Evolutionary conservation across 1,140 invertebrate genomes (phyloP), one percentile per base, ranked within the genome.

Genomic region (Macrostomum lignano): DNA sequence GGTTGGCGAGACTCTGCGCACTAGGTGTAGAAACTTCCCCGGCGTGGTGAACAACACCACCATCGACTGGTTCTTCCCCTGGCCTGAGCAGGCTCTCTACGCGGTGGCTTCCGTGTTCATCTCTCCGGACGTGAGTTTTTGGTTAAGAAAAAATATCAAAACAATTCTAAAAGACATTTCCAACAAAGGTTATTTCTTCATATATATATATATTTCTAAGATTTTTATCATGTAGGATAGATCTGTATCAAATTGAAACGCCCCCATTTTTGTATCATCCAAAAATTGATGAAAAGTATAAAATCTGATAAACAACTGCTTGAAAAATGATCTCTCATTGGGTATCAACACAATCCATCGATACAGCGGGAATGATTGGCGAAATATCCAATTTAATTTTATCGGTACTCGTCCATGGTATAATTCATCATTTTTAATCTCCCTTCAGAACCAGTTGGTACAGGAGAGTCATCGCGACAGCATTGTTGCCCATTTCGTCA

Each of bases 51-150:
- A 61, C 45, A 56, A 55, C 44, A 48, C 55, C 14, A 60, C 45
- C 35, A 58, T 60, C 38, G 55, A 60, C 30, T 61, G 57, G 58
- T 59, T 55, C 44, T 55, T 58, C 42, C 52, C 55, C 2, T 61
- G 58, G 58, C 57, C 57, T 35, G 54, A 59, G 40, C 52, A 61
- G 35, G 57, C 46, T 59, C 63, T 22, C 66, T 60, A 70, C 26
- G 72, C 74, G 1, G 76, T 86, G 6, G 76, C 76, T 4, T 70
- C 69, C 31, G 68, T 73, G 3, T 73, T 71, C 43, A 58, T 82
- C 0, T 67, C 54, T 7, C 43, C 51, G 29, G 54, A 60, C 38
- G 55, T 56, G 31, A 67, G 77, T 23, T 67, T 71, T 0, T 38
- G 55, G 28, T 33, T 4, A 33, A 14, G 4, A 2, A 2, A 35